Percentiles rank a stretch among this genome's conserved stretches.
Evolutionary conservation across 2,113 vertebrate genomes (phyloP).

Genomic region (Hypanus sabinus): DNA sequence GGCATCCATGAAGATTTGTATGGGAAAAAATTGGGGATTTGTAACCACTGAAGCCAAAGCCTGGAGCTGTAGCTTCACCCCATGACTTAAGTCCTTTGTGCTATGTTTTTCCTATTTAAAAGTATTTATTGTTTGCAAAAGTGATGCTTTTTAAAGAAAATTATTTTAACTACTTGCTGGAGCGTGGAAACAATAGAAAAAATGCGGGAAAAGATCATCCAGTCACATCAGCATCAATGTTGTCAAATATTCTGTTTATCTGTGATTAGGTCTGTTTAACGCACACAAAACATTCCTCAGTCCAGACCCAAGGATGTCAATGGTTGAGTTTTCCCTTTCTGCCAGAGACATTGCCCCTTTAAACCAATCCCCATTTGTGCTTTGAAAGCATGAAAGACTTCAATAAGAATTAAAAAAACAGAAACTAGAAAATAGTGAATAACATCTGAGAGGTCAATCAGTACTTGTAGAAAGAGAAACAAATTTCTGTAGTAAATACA

Average conservation of each 20-base stretch:
- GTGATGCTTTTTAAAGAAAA: constrained; percentile 1
- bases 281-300: neutral
- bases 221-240: neutral
- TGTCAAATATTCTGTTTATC: neutral
- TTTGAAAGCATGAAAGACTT: neutral
- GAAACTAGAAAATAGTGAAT: neutral
- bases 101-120: constrained; percentile 23
- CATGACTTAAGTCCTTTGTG: neutral
- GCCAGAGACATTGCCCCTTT: neutral
- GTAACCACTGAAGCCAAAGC: neutral
- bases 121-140: constrained; percentile 27
- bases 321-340: neutral
- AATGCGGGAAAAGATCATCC: neutral
- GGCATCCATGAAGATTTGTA: neutral
- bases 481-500: neutral
- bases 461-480: neutral
- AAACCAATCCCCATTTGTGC: neutral
- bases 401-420: neutral
- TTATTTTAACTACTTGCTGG: constrained; percentile 15
- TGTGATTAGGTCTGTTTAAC: neutral
- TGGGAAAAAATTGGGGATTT: neutral
- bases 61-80: neutral
- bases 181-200: too few relatives aligned
- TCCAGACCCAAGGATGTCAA: neutral
- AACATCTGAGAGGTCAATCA: neutral